phyloP scores from a whole-genome alignment of 2,797 vertebrate genomes.

The Ptychadena robeensis region DNA sequence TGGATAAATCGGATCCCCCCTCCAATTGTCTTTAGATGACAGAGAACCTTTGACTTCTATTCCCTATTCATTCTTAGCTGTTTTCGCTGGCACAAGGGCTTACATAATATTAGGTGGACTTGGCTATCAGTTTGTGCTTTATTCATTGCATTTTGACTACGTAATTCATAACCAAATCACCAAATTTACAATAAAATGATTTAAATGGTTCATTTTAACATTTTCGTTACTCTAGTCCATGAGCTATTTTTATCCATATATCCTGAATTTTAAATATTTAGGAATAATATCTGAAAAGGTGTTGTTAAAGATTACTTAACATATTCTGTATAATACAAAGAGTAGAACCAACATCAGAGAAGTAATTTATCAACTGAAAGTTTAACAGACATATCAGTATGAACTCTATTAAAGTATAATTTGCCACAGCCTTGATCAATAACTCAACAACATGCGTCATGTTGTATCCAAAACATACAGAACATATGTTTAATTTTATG shows the following conservation, averaged over 20 bases:
- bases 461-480: neutral
- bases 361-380: slow-evolving; percentile 26
- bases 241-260: neutral
- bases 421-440: slow-evolving; percentile 23
- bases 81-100: too few species aligned
- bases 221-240: too few species aligned
- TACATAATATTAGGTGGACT: too few species aligned
- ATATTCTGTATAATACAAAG: slow-evolving; percentile 15
- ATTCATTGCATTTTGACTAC: too few species aligned
- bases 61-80: too few species aligned
- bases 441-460: neutral
- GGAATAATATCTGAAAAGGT: neutral
- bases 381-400: slow-evolving; percentile 12
- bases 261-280: neutral
- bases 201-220: too few species aligned
- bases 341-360: neutral
- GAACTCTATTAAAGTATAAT: slow-evolving; percentile 4
- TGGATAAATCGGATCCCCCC: too few species aligned
- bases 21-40: too few species aligned
- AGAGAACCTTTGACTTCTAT: too few species aligned
- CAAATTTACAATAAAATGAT: too few species aligned
- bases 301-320: neutral
- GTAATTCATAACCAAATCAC: too few species aligned
- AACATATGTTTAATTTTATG: neutral
- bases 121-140: too few species aligned